Conservation (phyloP, 30 jellyfish, hydroid and myxozoan species). For the Aurelia sp. region DNA sequence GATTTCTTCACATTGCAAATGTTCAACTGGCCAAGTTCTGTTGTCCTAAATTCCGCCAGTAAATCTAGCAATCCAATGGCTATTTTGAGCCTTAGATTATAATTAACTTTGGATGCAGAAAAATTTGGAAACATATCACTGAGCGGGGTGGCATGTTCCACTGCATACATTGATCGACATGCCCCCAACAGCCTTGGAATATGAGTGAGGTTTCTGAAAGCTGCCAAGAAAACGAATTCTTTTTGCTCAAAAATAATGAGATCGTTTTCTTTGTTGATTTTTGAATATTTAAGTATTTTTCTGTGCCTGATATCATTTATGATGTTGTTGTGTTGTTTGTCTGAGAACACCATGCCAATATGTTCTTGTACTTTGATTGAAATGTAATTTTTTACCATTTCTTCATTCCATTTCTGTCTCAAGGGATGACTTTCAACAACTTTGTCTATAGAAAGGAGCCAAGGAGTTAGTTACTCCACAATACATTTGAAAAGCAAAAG, state of each 20-base stretch:
- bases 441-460: no score
- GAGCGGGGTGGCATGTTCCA: conserved; percentile 58
- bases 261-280: background rate
- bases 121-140: conserved; percentile 44
- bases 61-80: conserved; percentile 66
- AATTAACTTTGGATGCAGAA: conserved; percentile 11
- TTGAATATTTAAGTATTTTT: no score
- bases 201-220: conserved; percentile 10
- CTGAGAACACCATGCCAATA: no score
- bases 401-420: no score
- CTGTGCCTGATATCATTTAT: no score
- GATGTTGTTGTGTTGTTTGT: no score
- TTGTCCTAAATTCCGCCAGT: conserved; percentile 30
- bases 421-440: no score
- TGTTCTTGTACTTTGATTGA: no score
- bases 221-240: conserved; percentile 1
- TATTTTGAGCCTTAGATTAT: conserved; percentile 58
- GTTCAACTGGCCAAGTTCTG: conserved; percentile 62
- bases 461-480: no score
- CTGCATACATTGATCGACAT: conserved; percentile 74
- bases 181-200: conserved; percentile 54
- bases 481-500: no score
- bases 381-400: no score
- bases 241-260: background rate
- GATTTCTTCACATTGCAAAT: conserved; percentile 74